A percentile compares a stretch with the other conserved stretches of the same genome.
phyloP scores from a whole-genome alignment of 2,888 invertebrate genomes.

The Leptopilina myrica region DNA sequence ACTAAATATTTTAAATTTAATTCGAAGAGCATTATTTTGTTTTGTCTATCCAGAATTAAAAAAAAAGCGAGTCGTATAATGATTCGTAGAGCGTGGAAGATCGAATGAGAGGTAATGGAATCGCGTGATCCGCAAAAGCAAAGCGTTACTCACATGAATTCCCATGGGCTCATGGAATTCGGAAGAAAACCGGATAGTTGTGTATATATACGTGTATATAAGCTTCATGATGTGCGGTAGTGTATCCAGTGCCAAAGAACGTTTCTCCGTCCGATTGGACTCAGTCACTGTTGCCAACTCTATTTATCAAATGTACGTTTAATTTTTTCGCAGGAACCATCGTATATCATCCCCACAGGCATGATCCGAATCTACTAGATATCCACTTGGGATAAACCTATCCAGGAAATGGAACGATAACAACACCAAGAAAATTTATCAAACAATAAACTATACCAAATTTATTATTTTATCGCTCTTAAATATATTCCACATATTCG shows the following conservation, averaged over 20 bases:
- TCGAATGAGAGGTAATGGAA: slow-evolving; percentile 58
- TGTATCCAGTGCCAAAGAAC: slow-evolving; percentile 37
- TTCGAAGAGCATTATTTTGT: slow-evolving; percentile 22
- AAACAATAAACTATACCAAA: slow-evolving; percentile 56
- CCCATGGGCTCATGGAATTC: slow-evolving; percentile 64
- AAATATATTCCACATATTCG: too few relatives aligned
- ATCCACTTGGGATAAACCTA: slow-evolving; percentile 56
- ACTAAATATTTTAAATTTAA: neutral
- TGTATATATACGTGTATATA: too few relatives aligned
- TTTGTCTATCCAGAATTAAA: slow-evolving; percentile 41
- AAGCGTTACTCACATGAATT: slow-evolving; percentile 51
- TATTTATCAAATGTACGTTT: slow-evolving; percentile 75
- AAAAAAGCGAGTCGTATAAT: slow-evolving; percentile 51
- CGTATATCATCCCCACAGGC: slow-evolving; percentile 72
- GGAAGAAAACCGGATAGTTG: slow-evolving; percentile 61
- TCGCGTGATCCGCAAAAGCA: slow-evolving; percentile 48
- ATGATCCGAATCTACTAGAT: slow-evolving; percentile 67
- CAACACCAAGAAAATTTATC: slow-evolving; percentile 66
- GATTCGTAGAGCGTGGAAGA: slow-evolving; percentile 62
- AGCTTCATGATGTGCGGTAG: slow-evolving; percentile 44
- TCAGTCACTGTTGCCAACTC: slow-evolving; percentile 67
- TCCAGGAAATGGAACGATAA: slow-evolving; percentile 72
- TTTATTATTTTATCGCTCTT: neutral
- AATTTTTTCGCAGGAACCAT: slow-evolving; percentile 72
- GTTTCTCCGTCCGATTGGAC: slow-evolving; percentile 27